A percentile compares a stretch with the other conserved stretches of the same genome.
These are phyloP conservation scores for Ptycholaimellus sp. DNA, from an alignment of 2,888 invertebrate species.

Conservation along the genomic window DNA sequence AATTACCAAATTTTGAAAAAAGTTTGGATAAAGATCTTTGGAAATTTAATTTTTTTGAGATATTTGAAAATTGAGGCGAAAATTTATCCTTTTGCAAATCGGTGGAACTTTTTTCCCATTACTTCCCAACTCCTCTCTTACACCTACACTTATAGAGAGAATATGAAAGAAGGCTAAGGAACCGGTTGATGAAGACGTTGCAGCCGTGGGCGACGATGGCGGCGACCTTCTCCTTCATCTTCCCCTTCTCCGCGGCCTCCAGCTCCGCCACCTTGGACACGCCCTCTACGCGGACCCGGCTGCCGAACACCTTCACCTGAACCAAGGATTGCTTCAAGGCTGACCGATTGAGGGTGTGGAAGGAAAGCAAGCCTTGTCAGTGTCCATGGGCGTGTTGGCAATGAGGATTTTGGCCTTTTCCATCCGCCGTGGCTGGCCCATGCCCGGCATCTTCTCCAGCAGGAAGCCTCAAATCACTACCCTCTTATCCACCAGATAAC, in stretches of 20 bases:
- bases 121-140: too few species aligned
- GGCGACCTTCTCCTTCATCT: constrained; percentile 93
- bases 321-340: too few species aligned
- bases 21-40: too few species aligned
- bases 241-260: constrained; percentile 89
- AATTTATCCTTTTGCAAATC: too few species aligned
- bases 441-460: constrained; percentile 80
- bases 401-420: constrained; percentile 88
- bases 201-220: constrained; percentile 77
- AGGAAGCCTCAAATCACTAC: constrained; percentile 43
- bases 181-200: constrained; percentile 90
- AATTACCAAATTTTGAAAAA: too few species aligned
- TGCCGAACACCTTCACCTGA: constrained; percentile 57
- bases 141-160: too few species aligned
- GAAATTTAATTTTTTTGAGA: too few species aligned
- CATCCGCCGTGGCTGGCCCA: constrained; percentile 81
- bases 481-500: neutral
- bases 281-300: constrained; percentile 43
- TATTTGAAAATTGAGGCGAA: too few species aligned
- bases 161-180: constrained; percentile 1
- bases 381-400: constrained; percentile 98
- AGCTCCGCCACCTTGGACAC: constrained; percentile 67
- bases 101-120: too few species aligned
- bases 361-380: constrained; percentile 96
- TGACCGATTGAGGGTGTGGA: too few species aligned